Base-by-base conservation (phyloP, 2,113 vertebrate genomes). In the Hepsetus odoe region DNA sequence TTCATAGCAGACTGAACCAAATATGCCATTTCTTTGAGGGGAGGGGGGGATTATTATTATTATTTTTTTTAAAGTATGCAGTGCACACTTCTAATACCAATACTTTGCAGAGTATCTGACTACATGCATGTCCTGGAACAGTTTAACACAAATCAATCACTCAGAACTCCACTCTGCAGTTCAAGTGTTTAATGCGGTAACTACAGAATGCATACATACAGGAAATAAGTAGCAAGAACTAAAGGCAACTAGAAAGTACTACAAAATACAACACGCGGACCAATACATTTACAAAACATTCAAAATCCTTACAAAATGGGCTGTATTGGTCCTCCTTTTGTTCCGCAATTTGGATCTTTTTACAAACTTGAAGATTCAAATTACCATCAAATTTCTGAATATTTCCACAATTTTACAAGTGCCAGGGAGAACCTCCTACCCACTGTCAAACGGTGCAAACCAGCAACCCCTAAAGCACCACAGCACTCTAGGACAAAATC, bases 281-380 rank as follows among this genome's bases (percentile, higher is more conserved):
- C 95, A 97, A 95, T 95, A 96, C 94, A 92, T 95, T 95, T 96
- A 96, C 93, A 95, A 96, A 98, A 97, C 95, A 95, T 93, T 95
- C 94, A 95, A 95, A 96, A 98, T 94, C 93, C 91, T 98, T 97
- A 97, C 93, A 96, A 96, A 96, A 96, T 91, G 93, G 92, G 93
- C 91, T 96, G 94, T 95, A 95, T 96, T 96, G 94, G 95, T 97
- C 95, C 95, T 95, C 86, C 90, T 85, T 83, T 92, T 91, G 90
- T 93, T 92, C 90, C 90, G 91, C 90, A 91, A 90, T 92, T 92
- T 89, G 90, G 89, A 91, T 92, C 86, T 93, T 95, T 95, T 87
- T 94, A 95, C 93, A 95, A 94, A 92, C 88, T 91, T 88, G 88
- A 84, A 94, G 90, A 92, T 87, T 92, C 77, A 86, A 91, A 84